Evolutionary conservation across 2,888 invertebrate species (phyloP).

Genomic region (Salticus scenicus): DNA sequence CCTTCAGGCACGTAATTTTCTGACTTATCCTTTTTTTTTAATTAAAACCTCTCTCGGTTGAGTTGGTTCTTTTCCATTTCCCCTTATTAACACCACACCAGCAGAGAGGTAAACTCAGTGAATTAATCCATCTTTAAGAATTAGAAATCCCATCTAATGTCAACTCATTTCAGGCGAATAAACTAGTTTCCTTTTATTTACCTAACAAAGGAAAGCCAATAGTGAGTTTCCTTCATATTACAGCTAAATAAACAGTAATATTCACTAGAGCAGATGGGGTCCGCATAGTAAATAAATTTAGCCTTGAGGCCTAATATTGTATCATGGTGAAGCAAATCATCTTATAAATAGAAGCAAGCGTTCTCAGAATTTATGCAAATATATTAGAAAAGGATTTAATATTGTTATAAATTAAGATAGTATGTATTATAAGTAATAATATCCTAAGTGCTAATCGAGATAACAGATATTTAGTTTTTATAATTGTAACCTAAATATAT

Average conservation of each 20-base stretch:
- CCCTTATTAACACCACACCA: not conserved
- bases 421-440: too few species aligned
- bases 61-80: too few species aligned
- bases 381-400: too few species aligned
- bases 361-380: too few species aligned
- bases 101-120: not conserved
- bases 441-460: too few species aligned
- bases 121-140: conserved; percentile 1
- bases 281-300: conserved; percentile 35
- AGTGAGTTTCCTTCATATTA: conserved; percentile 48
- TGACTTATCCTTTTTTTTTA: too few species aligned
- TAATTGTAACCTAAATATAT: too few species aligned
- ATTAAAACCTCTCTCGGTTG: too few species aligned
- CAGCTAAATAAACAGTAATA: conserved; percentile 65
- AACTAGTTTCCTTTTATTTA: conserved; percentile 43
- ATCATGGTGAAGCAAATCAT: not conserved
- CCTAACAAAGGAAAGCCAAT: conserved; percentile 61
- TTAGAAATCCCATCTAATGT: conserved; percentile 18
- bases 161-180: conserved; percentile 51
- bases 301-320: conserved; percentile 22
- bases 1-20: too few species aligned
- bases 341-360: too few species aligned
- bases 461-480: too few species aligned
- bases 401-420: too few species aligned
- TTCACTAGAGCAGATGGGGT: conserved; percentile 38